Evolutionary conservation across 2,797 vertebrate genomes (phyloP).

Genomic region (Bryconaethiops microstoma): DNA sequence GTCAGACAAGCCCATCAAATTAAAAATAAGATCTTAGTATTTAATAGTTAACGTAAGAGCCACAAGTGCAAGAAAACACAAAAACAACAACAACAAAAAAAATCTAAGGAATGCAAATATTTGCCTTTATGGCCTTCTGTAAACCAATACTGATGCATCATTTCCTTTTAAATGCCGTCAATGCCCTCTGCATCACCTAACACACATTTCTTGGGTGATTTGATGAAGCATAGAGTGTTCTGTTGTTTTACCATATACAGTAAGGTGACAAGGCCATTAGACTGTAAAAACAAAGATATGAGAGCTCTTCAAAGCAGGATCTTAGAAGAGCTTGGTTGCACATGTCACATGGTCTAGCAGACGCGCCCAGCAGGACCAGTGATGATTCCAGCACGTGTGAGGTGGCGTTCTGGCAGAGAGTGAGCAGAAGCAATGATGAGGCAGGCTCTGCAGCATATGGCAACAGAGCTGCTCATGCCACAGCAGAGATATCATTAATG

Average conservation of each 20-base stretch:
- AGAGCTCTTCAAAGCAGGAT: constrained; percentile 8
- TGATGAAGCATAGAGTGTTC: background rate
- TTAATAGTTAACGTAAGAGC: background rate
- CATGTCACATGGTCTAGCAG: constrained; percentile 56
- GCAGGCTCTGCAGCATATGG: constrained; percentile 74
- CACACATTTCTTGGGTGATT: background rate
- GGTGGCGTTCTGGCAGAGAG: constrained; percentile 67
- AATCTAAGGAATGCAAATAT: background rate
- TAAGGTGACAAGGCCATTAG: background rate
- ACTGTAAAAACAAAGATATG: constrained; percentile 19
- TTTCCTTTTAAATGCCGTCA: background rate
- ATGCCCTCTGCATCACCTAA: background rate
- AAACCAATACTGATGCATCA: background rate
- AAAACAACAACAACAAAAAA: background rate
- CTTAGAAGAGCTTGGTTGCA: constrained; percentile 33
- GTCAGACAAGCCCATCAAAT: background rate
- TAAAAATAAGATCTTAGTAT: background rate
- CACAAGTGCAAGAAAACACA: background rate
- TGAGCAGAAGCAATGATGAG: constrained; percentile 70
- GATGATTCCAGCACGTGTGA: constrained; percentile 73
- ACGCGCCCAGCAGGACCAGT: constrained; percentile 59
- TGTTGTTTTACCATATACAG: background rate
- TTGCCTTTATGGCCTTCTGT: background rate
- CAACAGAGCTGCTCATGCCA: constrained; percentile 69
- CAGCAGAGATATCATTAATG: constrained; percentile 74